phyloP scores from a whole-genome alignment of 2,113 vertebrate species.

The Gavialis gangeticus region DNA sequence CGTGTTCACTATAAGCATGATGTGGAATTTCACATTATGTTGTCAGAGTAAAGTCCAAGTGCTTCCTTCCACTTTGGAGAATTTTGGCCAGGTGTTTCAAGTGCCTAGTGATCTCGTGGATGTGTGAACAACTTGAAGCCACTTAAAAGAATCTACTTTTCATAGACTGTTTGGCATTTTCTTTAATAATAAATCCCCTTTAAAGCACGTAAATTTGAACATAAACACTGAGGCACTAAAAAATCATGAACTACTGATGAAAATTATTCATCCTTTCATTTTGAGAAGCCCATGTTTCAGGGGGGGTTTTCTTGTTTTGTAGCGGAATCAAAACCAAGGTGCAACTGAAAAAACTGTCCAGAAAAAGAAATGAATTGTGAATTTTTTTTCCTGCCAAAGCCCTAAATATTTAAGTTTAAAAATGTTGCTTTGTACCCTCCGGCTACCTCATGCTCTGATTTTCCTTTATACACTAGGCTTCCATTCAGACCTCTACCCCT shows the following conservation, averaged over 20 bases:
- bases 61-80: neutral
- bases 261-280: neutral
- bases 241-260: neutral
- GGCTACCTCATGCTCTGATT: neutral
- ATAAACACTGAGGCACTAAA: neutral
- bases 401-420: neutral
- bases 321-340: neutral
- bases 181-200: neutral
- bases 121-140: neutral
- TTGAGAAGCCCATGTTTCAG: neutral
- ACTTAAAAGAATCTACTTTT: neutral
- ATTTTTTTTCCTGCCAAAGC: neutral
- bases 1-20: neutral
- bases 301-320: neutral
- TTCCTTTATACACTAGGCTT: neutral
- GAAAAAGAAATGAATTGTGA: neutral
- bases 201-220: neutral
- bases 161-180: neutral
- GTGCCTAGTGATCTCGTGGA: neutral
- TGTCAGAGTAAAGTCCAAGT: neutral
- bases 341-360: neutral
- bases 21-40: neutral
- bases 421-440: neutral
- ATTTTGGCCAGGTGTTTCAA: neutral
- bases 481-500: neutral